Evolutionary conservation across 2,888 invertebrate species (phyloP).

Genomic region (Gnatocerus cornutus): DNA sequence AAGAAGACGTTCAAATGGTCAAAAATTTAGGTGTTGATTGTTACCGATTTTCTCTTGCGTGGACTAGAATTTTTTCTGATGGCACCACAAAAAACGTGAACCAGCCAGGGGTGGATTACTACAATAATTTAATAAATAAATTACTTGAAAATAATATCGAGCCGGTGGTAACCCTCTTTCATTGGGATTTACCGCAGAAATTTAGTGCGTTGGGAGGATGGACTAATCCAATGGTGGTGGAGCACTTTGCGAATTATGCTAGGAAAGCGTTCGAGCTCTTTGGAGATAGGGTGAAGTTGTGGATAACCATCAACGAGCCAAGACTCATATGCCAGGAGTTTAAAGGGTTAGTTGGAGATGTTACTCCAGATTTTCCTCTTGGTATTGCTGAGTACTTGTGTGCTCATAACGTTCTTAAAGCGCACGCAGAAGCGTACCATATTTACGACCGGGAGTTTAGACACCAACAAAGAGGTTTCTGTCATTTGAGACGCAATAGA

Average conservation of each 20-base stretch:
- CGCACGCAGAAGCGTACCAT: conserved; percentile 79
- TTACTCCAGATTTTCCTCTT: conserved; percentile 72
- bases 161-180: conserved; percentile 49
- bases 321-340: conserved; percentile 70
- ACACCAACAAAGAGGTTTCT: conserved; percentile 72
- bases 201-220: conserved; percentile 75
- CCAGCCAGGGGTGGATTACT: conserved; percentile 81
- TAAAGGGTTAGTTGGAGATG: conserved; percentile 70
- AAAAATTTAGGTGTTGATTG: conserved; percentile 73
- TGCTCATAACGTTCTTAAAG: conserved; percentile 77
- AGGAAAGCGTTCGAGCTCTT: conserved; percentile 73
- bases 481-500: not conserved
- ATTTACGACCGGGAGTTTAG: conserved; percentile 76
- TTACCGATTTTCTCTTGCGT: conserved; percentile 68
- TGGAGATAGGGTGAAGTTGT: conserved; percentile 74
- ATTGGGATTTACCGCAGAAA: conserved; percentile 61
- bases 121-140: conserved; percentile 82
- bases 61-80: conserved; percentile 71
- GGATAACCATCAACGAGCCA: conserved; percentile 81
- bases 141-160: conserved; percentile 74
- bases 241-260: conserved; percentile 78
- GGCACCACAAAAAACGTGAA: conserved; percentile 79
- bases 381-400: conserved; percentile 79
- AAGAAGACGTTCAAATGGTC: conserved; percentile 75
- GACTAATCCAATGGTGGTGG: conserved; percentile 75